Evolutionary conservation across 2,113 vertebrate genomes (phyloP).

Genomic region (Tenebrosternarchus preto): DNA sequence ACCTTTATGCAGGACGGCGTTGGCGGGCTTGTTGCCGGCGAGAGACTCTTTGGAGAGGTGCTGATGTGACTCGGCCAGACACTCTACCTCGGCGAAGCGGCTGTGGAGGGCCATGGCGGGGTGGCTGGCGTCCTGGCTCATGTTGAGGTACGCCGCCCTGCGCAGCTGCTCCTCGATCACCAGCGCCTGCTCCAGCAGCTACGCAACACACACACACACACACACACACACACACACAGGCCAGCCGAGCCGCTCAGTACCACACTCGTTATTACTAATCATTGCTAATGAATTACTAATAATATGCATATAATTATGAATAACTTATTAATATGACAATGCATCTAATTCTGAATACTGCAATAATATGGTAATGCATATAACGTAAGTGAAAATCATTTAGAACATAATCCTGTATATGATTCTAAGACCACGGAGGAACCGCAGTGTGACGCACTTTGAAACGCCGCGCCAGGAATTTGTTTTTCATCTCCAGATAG

Average conservation of each 20-base stretch:
- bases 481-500: slow-evolving; percentile 99
- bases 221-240: neutral
- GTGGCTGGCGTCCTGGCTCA: slow-evolving; percentile 94
- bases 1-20: slow-evolving; percentile 97
- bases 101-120: slow-evolving; percentile 96
- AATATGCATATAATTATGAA: too few species aligned
- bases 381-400: too few species aligned
- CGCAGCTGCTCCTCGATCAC: slow-evolving; percentile 97
- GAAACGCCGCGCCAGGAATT: slow-evolving; percentile 95
- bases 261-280: too few species aligned
- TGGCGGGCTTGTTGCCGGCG: slow-evolving; percentile 95
- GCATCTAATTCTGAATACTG: too few species aligned
- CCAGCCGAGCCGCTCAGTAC: neutral
- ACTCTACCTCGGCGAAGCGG: slow-evolving; percentile 94
- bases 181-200: slow-evolving; percentile 96
- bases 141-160: slow-evolving; percentile 94
- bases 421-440: too few species aligned
- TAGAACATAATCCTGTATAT: too few species aligned
- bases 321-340: too few species aligned
- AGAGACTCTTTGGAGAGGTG: slow-evolving; percentile 98
- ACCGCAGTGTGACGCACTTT: slow-evolving; percentile 73
- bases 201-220: neutral
- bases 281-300: too few species aligned
- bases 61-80: slow-evolving; percentile 97
- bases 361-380: too few species aligned